phyloP scores from a whole-genome alignment of 1,140 invertebrate genomes.

The Odontomachus brunneus region DNA sequence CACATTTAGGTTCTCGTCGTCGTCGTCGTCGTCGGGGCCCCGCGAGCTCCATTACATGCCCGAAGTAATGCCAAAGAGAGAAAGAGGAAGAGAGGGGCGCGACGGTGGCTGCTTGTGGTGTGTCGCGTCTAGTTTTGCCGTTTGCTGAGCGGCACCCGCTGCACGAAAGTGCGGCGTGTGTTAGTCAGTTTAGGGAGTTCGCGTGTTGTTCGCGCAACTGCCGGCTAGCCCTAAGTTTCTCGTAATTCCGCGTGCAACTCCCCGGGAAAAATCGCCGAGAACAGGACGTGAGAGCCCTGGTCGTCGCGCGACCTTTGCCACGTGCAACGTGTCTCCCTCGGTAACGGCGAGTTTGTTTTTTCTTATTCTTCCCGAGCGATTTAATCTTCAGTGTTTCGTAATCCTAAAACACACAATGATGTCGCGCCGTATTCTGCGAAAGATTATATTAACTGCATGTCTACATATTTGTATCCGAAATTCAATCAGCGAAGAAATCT shows the following conservation, averaged over 20 bases:
- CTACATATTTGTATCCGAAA: too few relatives aligned
- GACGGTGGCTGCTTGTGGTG: constrained; percentile 19
- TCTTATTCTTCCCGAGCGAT: too few relatives aligned
- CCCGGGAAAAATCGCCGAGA: constrained; percentile 17
- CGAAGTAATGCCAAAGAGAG: constrained; percentile 53
- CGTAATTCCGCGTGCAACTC: constrained; percentile 39
- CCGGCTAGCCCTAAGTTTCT: constrained; percentile 41
- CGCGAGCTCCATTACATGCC: constrained; percentile 46
- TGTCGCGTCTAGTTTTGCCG: constrained; percentile 51
- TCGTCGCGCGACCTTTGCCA: not conserved
- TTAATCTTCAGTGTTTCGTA: too few relatives aligned
- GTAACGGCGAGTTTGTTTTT: not conserved
- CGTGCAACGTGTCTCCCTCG: not conserved
- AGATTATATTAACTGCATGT: too few relatives aligned
- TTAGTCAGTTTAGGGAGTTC: constrained; percentile 54
- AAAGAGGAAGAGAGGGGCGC: too few relatives aligned
- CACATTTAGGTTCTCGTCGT: constrained; percentile 44
- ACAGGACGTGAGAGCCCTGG: not conserved
- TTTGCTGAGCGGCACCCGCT: constrained; percentile 38
- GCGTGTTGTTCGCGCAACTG: constrained; percentile 46
- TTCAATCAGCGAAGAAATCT: too few relatives aligned
- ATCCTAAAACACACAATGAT: too few relatives aligned
- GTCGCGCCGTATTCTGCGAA: too few relatives aligned
- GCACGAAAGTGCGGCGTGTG: constrained; percentile 45
- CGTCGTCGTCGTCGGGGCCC: not conserved